Evolutionary conservation across 2,888 invertebrate genomes (phyloP).

Genomic region (Noctua pronuba): DNA sequence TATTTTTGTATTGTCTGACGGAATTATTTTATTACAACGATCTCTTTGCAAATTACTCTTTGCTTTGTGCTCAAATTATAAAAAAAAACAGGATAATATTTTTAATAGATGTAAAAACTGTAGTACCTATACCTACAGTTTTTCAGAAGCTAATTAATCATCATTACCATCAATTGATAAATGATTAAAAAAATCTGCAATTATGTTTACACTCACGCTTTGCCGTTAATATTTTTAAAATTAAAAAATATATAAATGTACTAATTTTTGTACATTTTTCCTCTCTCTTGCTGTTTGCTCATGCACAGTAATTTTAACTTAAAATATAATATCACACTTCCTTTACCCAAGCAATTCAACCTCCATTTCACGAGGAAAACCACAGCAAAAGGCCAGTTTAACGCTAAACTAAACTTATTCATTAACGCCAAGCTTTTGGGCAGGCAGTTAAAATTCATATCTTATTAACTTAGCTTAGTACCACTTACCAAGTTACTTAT

Average conservation of each 20-base stretch:
- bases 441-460: constrained; percentile 75
- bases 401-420: constrained; percentile 70
- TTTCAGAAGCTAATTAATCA: neutral
- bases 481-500: constrained; percentile 73
- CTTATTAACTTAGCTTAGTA: constrained; percentile 74
- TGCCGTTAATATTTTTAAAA: neutral
- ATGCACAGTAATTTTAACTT: neutral
- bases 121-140: neutral
- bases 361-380: constrained; percentile 30
- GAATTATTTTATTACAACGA: neutral
- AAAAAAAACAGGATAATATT: neutral
- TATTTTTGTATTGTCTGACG: neutral
- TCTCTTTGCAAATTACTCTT: too few species aligned
- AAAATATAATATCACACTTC: constrained; percentile 8
- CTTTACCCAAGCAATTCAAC: neutral
- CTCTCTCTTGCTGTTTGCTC: neutral
- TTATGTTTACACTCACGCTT: neutral
- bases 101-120: neutral
- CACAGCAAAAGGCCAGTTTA: constrained; percentile 40
- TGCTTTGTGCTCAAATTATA: neutral
- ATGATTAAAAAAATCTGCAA: neutral
- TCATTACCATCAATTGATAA: neutral
- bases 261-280: too few species aligned
- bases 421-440: constrained; percentile 68
- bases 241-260: too few species aligned